Base-by-base conservation (phyloP, 2,888 invertebrate species). In the Noctuana brunneofusca region DNA sequence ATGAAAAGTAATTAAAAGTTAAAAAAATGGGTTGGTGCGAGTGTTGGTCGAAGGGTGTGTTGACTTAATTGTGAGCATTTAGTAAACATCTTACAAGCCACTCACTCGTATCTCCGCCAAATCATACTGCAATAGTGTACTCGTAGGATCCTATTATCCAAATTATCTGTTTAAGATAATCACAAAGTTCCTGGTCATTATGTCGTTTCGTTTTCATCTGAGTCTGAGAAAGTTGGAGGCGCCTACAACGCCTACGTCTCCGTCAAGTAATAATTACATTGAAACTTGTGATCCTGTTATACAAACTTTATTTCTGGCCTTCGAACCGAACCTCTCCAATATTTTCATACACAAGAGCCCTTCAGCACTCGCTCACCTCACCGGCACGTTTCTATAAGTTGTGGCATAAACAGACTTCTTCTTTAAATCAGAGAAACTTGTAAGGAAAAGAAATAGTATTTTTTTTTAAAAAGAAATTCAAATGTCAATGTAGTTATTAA, bases 271-370 rank as follows among this genome's bases (percentile, higher is more conserved):
- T 52, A 52, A 52, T 52, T 32, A 52, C 52, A 32, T 52, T 52
- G 52, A 18, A 52, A 52, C 32, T 52, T 52, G 52, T 52, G 32
- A 52, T 52, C 52, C 16, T 18, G 32, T 52, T 52, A 32, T 32
- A 16, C 52, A 32, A 52, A 32, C 27, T 32, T 16, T 18, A 30
- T 18, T 14, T 3, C 14, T 12, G 49, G 24, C 16, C 48, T 11
- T 20, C 49, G 24, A 38, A 24, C n/a, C 48, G 49, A 22, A n/a
- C 24, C 49, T 12, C 27, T 49, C 24, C 49, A 24, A 9, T 27
- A 27, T 11, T 22, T 12, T 38, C 1, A 3, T 8, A 32, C 41
- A 14, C 16, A 14, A 46, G 14, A 11, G 46, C 46, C 20, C 14
- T 46, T 46, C 46, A 46, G 11, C 46, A 14, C 46, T 20, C 18